These are phyloP conservation scores for Coenonympha glycerion DNA, from an alignment of 2,888 invertebrate genomes.

Conservation along the genomic window DNA sequence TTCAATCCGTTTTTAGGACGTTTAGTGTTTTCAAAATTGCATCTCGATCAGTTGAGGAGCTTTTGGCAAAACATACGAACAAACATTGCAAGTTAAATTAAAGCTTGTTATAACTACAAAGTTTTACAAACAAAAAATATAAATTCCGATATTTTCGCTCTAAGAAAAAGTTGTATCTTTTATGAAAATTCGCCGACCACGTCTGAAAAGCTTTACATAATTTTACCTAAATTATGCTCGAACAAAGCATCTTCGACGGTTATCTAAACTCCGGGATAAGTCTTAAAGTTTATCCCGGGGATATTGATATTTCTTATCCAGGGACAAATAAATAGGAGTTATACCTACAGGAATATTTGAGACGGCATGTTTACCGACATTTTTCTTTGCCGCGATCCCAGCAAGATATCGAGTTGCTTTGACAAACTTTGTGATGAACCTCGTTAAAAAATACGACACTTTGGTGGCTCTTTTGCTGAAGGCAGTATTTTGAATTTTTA, in stretches of 20 bases:
- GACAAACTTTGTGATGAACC: not conserved
- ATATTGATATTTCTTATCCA: not conserved
- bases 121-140: too few species aligned
- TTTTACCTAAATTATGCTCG: not conserved
- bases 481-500: not conserved
- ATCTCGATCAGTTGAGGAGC: too few species aligned
- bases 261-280: not conserved
- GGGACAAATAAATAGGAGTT: not conserved
- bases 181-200: not conserved
- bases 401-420: not conserved
- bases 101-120: too few species aligned
- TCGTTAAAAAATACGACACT: not conserved
- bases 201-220: not conserved
- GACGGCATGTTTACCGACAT: not conserved
- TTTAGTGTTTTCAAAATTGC: too few species aligned
- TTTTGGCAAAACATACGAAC: too few species aligned
- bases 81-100: too few species aligned
- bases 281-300: not conserved
- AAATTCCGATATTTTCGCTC: too few species aligned
- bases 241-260: not conserved
- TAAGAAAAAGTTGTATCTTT: not conserved
- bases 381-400: not conserved
- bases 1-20: too few species aligned
- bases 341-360: not conserved
- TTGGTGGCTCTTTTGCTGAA: not conserved